phyloP scores from a whole-genome alignment of 2,113 vertebrate species.

The Antidorcas marsupialis region DNA sequence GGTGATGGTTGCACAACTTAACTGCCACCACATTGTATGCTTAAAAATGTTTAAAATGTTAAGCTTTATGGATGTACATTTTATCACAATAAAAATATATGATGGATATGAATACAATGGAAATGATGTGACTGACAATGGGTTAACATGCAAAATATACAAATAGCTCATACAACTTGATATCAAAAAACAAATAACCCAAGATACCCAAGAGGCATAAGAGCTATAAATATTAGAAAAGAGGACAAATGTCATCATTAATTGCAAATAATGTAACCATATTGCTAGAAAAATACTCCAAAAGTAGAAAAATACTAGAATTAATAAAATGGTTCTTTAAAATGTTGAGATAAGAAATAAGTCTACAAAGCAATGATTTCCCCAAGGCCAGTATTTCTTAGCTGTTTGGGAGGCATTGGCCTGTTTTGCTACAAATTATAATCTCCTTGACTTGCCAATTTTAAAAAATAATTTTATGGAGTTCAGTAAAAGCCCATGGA shows the following conservation, averaged over 20 bases:
- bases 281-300: not conserved
- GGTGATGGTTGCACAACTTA: not conserved
- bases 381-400: not conserved
- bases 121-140: not conserved
- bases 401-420: not conserved
- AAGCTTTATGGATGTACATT: not conserved
- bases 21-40: not conserved
- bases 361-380: not conserved
- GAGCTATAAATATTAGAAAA: not conserved
- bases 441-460: not conserved
- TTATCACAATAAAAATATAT: not conserved
- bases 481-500: not conserved
- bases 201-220: not conserved
- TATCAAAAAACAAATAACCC: not conserved
- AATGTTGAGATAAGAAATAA: not conserved
- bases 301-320: not conserved
- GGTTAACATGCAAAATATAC: not conserved
- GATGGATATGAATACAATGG: not conserved
- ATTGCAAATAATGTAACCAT: not conserved
- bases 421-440: not conserved
- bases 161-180: not conserved
- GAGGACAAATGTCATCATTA: not conserved
- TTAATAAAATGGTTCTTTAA: not conserved
- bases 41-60: not conserved
- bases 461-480: not conserved